Evolutionary conservation across 2,888 invertebrate genomes (phyloP).

Genomic region (Empis stercorea): DNA sequence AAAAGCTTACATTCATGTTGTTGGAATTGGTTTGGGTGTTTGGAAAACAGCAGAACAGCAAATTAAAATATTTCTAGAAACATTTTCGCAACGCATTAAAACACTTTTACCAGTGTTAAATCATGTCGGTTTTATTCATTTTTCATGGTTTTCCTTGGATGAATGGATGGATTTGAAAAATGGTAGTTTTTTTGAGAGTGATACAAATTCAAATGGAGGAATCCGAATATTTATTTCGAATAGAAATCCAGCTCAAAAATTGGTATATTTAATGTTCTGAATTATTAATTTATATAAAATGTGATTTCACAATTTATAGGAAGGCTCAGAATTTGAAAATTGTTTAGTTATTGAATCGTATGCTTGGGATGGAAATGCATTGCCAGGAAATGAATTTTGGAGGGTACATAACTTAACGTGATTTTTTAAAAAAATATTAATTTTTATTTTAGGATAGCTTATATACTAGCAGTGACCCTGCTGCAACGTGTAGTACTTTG

Average conservation of each 20-base stretch:
- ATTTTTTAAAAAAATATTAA: not conserved
- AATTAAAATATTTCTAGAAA: conserved; percentile 46
- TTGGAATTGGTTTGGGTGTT: conserved; percentile 53
- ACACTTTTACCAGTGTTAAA: conserved; percentile 37
- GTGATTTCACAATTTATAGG: conserved; percentile 1
- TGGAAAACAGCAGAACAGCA: conserved; percentile 52
- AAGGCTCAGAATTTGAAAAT: conserved; percentile 30
- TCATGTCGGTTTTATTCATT: conserved; percentile 49
- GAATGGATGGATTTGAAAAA: conserved; percentile 38
- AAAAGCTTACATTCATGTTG: conserved; percentile 48
- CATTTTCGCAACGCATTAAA: conserved; percentile 47
- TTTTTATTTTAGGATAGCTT: not conserved
- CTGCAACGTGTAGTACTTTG: conserved; percentile 39
- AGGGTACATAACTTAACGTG: conserved; percentile 15
- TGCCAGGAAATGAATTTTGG: conserved; percentile 57
- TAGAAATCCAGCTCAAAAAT: conserved; percentile 42
- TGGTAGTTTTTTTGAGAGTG: conserved; percentile 27
- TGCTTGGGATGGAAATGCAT: conserved; percentile 55
- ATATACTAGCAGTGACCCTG: conserved; percentile 33
- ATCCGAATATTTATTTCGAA: conserved; percentile 42
- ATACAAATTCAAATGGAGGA: conserved; percentile 32
- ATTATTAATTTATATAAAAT: not conserved
- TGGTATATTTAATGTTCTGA: conserved; percentile 20
- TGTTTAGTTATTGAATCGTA: conserved; percentile 51
- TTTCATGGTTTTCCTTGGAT: conserved; percentile 45